phyloP scores from a whole-genome alignment of 2,888 invertebrate species.

The Apodemia zela region DNA sequence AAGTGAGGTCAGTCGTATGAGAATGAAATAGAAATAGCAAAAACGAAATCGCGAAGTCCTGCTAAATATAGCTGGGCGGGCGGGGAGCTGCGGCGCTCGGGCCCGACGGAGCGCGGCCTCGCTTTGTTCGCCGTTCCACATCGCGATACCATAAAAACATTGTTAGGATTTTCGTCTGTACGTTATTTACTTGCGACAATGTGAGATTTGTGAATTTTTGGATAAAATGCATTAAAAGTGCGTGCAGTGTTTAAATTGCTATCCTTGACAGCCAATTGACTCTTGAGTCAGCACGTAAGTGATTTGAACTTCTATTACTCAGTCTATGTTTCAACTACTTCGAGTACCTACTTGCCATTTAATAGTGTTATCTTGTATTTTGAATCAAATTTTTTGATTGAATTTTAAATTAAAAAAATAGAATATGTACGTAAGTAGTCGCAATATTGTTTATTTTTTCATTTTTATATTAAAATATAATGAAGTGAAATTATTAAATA shows the following conservation, averaged over 20 bases:
- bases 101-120: slow-evolving; percentile 47
- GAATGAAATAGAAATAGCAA: slow-evolving; percentile 79
- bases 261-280: slow-evolving; percentile 4
- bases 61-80: slow-evolving; percentile 72
- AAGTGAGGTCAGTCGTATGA: slow-evolving; percentile 59
- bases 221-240: slow-evolving; percentile 4
- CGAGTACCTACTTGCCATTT: neutral
- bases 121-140: slow-evolving; percentile 49
- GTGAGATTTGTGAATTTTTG: slow-evolving; percentile 8
- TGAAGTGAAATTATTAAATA: too few species aligned
- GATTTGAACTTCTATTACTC: neutral
- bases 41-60: slow-evolving; percentile 72
- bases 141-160: slow-evolving; percentile 25
- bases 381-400: too few species aligned
- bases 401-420: too few species aligned
- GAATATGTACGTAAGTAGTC: too few species aligned
- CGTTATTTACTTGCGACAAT: neutral
- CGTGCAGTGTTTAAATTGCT: slow-evolving; percentile 16
- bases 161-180: neutral
- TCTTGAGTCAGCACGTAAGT: slow-evolving; percentile 21
- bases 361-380: neutral
- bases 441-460: too few species aligned
- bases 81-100: slow-evolving; percentile 42
- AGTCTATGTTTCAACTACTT: neutral
- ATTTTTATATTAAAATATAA: too few species aligned